phyloP scores from a whole-genome alignment of 2,113 vertebrate genomes.

The Columba livia region DNA sequence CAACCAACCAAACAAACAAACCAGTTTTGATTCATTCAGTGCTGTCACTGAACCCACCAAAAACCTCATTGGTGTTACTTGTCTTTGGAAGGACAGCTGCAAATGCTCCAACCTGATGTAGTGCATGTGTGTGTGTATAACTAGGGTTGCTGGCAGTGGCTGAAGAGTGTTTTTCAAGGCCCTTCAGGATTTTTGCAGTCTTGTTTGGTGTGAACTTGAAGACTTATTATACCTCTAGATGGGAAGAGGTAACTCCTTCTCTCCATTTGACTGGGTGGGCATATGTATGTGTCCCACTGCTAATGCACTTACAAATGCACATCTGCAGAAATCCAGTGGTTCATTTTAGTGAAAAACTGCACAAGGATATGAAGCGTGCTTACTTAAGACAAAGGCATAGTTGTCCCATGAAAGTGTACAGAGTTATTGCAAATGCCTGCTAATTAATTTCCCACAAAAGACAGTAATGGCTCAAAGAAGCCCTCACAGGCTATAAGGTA shows the following conservation, averaged over 20 bases:
- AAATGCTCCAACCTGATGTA: background rate
- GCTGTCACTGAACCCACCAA: background rate
- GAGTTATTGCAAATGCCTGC: constrained; percentile 12
- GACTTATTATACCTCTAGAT: background rate
- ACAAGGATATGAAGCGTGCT: background rate
- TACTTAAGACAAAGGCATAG: background rate
- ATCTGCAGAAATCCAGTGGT: background rate
- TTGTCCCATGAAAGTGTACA: background rate
- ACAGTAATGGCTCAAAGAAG: constrained; percentile 27
- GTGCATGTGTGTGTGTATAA: background rate
- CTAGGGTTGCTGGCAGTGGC: background rate
- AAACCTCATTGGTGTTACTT: background rate
- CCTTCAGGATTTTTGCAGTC: background rate
- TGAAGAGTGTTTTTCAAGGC: background rate
- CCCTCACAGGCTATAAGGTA: constrained; percentile 6
- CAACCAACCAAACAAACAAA: background rate
- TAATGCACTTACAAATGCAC: background rate
- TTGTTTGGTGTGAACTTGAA: background rate
- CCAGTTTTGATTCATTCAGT: background rate
- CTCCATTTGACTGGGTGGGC: background rate
- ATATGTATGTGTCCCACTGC: background rate
- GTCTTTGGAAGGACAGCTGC: background rate
- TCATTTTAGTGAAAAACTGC: background rate
- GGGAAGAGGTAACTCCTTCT: background rate
- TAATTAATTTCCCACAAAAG: background rate